Percentiles rank a stretch among this genome's conserved stretches.
Conservation (phyloP, 64 coral and sea anemone species). For the Montipora sp. region DNA sequence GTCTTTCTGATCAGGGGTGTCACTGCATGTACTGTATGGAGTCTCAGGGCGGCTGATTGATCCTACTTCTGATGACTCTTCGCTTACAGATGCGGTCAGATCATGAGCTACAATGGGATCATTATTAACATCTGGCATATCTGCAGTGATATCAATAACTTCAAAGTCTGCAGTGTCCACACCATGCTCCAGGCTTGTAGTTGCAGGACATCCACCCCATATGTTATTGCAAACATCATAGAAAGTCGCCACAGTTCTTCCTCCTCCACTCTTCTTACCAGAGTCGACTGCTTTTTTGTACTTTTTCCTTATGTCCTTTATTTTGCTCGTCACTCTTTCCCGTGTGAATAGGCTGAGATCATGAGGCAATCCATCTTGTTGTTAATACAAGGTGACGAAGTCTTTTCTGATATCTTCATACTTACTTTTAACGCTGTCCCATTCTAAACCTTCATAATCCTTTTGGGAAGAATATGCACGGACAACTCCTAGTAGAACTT, state of each 20-base stretch:
- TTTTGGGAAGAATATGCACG: slow-evolving; percentile 51
- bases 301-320: slow-evolving; percentile 18
- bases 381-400: slow-evolving; percentile 52
- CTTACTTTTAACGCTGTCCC: slow-evolving; percentile 60
- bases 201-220: too few species aligned
- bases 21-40: background rate
- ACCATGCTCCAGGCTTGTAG: too few species aligned
- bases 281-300: slow-evolving; percentile 3
- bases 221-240: too few species aligned
- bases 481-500: slow-evolving; percentile 43
- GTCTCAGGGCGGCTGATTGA: background rate
- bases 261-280: background rate
- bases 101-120: too few species aligned
- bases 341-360: slow-evolving; percentile 35
- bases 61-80: background rate
- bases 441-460: slow-evolving; percentile 45
- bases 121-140: too few species aligned
- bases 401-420: slow-evolving; percentile 52
- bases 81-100: background rate
- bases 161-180: too few species aligned
- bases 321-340: slow-evolving; percentile 49
- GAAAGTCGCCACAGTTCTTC: too few species aligned
- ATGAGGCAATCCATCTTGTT: slow-evolving; percentile 9
- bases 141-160: too few species aligned
- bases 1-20: background rate